Conservation (phyloP, 2,797 vertebrate species). For the Adelosebastes latens region DNA sequence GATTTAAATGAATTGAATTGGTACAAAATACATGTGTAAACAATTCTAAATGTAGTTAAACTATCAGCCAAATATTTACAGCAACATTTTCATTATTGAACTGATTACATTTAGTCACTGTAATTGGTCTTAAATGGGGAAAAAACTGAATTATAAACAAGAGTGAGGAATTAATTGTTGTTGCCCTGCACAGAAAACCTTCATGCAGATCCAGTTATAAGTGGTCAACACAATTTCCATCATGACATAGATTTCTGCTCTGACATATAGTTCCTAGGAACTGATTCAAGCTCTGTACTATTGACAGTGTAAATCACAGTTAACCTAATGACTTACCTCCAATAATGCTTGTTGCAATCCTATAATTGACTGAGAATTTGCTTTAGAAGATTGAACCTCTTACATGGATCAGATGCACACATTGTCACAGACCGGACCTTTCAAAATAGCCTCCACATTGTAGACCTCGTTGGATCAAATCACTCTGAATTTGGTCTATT, state of each 20-base stretch:
- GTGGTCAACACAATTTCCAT: background rate
- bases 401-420: conserved; percentile 49
- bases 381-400: conserved; percentile 42
- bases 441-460: conserved; percentile 69
- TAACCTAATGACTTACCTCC: conserved; percentile 44
- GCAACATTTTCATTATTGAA: conserved; percentile 3
- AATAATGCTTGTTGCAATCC: conserved; percentile 19
- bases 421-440: conserved; percentile 61
- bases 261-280: background rate
- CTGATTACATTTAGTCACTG: background rate
- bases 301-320: conserved; percentile 41
- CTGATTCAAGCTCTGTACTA: background rate
- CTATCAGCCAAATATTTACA: background rate
- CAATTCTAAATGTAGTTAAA: background rate
- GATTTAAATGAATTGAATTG: background rate
- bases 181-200: background rate
- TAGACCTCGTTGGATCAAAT: conserved; percentile 77
- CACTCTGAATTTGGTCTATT: conserved; percentile 82
- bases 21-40: background rate
- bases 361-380: conserved; percentile 35
- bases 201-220: background rate
- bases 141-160: conserved; percentile 6
- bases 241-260: conserved; percentile 9
- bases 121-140: conserved; percentile 6
- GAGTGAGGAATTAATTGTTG: background rate